A percentile compares a stretch with the other conserved stretches of the same genome.
Evolutionary conservation across 2,113 vertebrate genomes (phyloP).

Genomic region (Bos javanicus): DNA sequence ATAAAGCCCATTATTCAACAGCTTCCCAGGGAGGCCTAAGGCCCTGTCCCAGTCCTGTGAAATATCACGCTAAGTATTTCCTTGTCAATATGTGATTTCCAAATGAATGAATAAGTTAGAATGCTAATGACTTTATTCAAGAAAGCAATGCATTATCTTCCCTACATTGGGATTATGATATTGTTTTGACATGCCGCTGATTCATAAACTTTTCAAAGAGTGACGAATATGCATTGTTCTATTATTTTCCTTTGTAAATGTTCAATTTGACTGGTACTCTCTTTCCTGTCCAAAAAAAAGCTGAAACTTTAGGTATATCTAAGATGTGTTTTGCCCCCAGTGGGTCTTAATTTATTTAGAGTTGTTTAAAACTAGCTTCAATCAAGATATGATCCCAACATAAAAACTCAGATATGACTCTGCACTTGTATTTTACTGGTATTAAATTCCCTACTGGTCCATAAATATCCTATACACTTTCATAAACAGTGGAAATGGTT

Average conservation of each 20-base stretch:
- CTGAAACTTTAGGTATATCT: neutral
- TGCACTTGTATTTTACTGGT: conserved; percentile 41
- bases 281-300: neutral
- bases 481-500: conserved; percentile 2
- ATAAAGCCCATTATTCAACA: neutral
- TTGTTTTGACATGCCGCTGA: conserved; percentile 47
- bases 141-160: neutral
- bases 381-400: conserved; percentile 20
- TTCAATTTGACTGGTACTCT: neutral
- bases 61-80: conserved; percentile 28
- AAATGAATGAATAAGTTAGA: conserved; percentile 48
- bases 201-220: neutral
- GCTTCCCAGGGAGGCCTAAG: neutral
- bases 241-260: conserved; percentile 5
- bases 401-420: conserved; percentile 33
- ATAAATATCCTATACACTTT: conserved; percentile 35
- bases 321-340: neutral
- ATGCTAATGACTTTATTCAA: conserved; percentile 18
- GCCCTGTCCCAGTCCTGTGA: neutral
- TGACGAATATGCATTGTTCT: neutral
- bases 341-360: neutral
- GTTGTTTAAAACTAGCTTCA: conserved; percentile 26
- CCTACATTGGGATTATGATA: neutral
- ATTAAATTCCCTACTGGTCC: neutral
- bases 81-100: neutral